Conservation (phyloP, 2,888 invertebrate species). For the Panorpa germanica region DNA sequence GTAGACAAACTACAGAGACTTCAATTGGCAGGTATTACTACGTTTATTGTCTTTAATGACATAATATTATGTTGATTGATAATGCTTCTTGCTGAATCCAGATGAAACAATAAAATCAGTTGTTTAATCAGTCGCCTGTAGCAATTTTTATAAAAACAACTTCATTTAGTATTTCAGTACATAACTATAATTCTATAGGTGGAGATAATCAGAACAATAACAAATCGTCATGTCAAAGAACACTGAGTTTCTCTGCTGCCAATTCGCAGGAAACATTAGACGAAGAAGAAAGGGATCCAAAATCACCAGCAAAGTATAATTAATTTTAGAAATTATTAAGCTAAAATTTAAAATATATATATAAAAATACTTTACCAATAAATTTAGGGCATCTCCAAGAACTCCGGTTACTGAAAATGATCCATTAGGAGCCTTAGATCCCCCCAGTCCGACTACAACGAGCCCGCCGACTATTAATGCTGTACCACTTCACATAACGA, state of each 20-base stretch:
- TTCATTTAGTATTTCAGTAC: constrained; percentile 13
- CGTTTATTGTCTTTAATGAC: too few relatives aligned
- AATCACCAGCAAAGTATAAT: constrained; percentile 12
- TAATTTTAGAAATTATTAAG: constrained; percentile 1
- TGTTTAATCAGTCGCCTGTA: too few relatives aligned
- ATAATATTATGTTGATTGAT: too few relatives aligned
- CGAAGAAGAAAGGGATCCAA: constrained; percentile 17
- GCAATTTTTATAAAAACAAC: too few relatives aligned
- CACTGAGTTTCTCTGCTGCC: constrained; percentile 34
- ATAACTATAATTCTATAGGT: constrained; percentile 8
- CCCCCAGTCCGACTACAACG: too few relatives aligned
- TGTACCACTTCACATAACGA: constrained; percentile 13
- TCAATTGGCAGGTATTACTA: constrained; percentile 15
- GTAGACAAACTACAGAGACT: constrained; percentile 45
- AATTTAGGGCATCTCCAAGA: constrained; percentile 42
- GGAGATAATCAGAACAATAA: constrained; percentile 4
- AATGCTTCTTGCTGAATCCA: too few relatives aligned
- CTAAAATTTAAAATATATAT: constrained; percentile 3
- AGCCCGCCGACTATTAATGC: constrained; percentile 21
- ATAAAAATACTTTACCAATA: constrained; percentile 2
- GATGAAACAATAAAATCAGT: too few relatives aligned
- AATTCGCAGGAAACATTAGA: constrained; percentile 26
- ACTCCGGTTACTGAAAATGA: constrained; percentile 84
- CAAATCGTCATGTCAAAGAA: constrained; percentile 32
- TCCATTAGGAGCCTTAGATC: constrained; percentile 72